These are phyloP conservation scores for Diadumene lineata DNA, from an alignment of 92 coral and sea anemone genomes.

Conservation along the genomic window DNA sequence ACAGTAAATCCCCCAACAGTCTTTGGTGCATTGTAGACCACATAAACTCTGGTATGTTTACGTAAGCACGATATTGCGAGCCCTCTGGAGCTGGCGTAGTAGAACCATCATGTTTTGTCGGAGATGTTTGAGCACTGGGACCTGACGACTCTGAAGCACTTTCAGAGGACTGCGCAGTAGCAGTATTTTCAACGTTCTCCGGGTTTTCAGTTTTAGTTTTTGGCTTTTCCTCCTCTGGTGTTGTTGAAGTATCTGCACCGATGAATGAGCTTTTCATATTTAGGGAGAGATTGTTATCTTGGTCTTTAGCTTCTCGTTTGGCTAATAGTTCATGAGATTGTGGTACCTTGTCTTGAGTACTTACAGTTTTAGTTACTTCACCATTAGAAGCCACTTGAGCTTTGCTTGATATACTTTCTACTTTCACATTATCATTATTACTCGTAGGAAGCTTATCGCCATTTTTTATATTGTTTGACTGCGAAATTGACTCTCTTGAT, in stretches of 20 bases:
- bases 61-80: slow-evolving; percentile 65
- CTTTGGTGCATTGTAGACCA: slow-evolving; percentile 99
- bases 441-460: too few species aligned
- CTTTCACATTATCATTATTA: too few species aligned
- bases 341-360: too few species aligned
- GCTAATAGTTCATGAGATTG: slow-evolving; percentile 30
- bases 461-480: too few species aligned
- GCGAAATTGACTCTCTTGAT: too few species aligned
- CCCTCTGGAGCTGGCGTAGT: slow-evolving; percentile 46
- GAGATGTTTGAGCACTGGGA: slow-evolving; percentile 41
- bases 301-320: slow-evolving; percentile 60
- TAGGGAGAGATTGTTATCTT: slow-evolving; percentile 57
- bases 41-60: slow-evolving; percentile 89
- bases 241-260: slow-evolving; percentile 42
- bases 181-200: slow-evolving; percentile 30
- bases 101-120: slow-evolving; percentile 38
- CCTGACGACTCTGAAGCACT: slow-evolving; percentile 36
- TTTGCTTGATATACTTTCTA: too few species aligned
- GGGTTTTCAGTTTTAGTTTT: slow-evolving; percentile 4
- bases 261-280: slow-evolving; percentile 79
- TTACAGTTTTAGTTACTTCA: too few species aligned
- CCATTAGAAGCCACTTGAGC: too few species aligned
- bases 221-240: slow-evolving; percentile 7
- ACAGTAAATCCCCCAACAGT: slow-evolving; percentile 86
- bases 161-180: slow-evolving; percentile 41